Conservation (phyloP, 2,888 invertebrate genomes). For the Anoncus sp. region DNA sequence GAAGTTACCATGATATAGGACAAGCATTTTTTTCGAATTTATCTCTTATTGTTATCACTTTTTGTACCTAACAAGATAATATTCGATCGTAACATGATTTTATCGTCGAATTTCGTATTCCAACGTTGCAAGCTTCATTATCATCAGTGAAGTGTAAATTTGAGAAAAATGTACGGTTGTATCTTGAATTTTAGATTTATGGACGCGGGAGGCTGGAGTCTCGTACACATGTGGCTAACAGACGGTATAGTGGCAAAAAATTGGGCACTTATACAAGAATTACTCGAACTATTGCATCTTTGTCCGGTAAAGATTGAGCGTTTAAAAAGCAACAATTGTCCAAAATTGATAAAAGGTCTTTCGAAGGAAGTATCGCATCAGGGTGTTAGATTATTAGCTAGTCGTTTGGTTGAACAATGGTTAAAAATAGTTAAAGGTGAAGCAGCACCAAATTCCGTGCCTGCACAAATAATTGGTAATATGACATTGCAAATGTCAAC, state of each 20-base stretch:
- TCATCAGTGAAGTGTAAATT: background rate
- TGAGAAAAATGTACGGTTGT: slow-evolving; percentile 25
- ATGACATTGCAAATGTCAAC: background rate
- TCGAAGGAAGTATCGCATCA: slow-evolving; percentile 92
- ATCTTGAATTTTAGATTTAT: slow-evolving; percentile 87
- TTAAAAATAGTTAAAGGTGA: slow-evolving; percentile 94
- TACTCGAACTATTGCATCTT: slow-evolving; percentile 92
- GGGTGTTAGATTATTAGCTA: slow-evolving; percentile 90
- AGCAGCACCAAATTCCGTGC: slow-evolving; percentile 83
- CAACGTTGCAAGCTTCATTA: background rate
- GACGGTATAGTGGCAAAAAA: slow-evolving; percentile 94
- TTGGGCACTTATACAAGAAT: slow-evolving; percentile 94
- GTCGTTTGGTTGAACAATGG: slow-evolving; percentile 95
- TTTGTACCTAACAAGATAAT: too few species aligned
- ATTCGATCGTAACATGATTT: too few species aligned
- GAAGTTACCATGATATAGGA: too few species aligned
- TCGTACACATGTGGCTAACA: slow-evolving; percentile 95
- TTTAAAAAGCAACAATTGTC: slow-evolving; percentile 95
- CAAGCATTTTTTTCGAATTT: too few species aligned
- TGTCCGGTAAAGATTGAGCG: slow-evolving; percentile 97
- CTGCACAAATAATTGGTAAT: slow-evolving; percentile 77
- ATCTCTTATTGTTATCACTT: too few species aligned
- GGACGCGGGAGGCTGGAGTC: slow-evolving; percentile 96
- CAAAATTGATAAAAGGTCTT: slow-evolving; percentile 95
- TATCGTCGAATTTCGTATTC: too few species aligned